phyloP scores from a whole-genome alignment of 2,888 invertebrate species.

The Oligia fasciuncula region DNA sequence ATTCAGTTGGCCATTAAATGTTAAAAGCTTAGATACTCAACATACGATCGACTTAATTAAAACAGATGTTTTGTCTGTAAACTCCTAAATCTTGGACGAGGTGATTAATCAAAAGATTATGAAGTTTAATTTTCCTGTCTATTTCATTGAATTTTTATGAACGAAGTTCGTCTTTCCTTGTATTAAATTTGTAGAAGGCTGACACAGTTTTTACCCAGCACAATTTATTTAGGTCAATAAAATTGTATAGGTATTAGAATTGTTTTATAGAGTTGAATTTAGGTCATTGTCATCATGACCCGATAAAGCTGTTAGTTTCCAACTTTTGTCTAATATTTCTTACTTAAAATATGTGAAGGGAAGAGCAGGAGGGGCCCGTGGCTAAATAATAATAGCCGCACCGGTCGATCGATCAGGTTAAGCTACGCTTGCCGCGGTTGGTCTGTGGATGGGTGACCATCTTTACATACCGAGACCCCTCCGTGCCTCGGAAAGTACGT shows the following conservation, averaged over 20 bases:
- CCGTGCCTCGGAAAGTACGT: no score
- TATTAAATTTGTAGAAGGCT: conserved; percentile 20
- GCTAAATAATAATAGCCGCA: no score
- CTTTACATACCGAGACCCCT: no score
- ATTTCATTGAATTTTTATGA: not conserved
- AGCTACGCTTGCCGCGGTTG: no score
- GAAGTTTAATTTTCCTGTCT: not conserved
- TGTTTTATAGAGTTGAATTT: conserved; percentile 20
- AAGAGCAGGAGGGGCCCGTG: no score
- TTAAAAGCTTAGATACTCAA: no score
- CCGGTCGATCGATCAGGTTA: no score
- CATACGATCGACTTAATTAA: conserved; percentile 1
- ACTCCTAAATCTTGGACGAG: no score
- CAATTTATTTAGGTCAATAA: conserved; percentile 25
- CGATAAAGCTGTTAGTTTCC: not conserved
- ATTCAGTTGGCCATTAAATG: no score
- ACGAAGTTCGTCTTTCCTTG: conserved; percentile 13
- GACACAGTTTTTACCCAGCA: conserved; percentile 23
- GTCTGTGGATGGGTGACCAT: no score
- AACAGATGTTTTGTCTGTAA: not conserved
- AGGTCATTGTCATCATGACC: conserved; percentile 38
- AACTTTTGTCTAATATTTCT: not conserved
- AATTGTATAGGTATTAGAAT: not conserved
- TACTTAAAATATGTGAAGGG: not conserved
- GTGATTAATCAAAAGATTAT: not conserved